Conservation (phyloP, 2,797 vertebrate genomes). For the Xenentodon cancila region DNA sequence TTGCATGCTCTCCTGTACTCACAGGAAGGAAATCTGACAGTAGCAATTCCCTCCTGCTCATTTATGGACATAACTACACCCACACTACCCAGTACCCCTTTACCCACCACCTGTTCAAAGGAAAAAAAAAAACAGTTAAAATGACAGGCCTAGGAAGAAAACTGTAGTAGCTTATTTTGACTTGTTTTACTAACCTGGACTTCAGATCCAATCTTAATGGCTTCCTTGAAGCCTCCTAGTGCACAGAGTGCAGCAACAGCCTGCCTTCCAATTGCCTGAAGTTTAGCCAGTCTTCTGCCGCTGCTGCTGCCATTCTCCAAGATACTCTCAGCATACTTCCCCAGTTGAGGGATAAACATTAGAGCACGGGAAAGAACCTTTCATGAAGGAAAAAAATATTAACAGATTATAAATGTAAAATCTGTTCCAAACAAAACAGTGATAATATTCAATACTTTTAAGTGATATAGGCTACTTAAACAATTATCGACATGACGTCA, state of each 20-base stretch:
- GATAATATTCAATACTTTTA: background rate
- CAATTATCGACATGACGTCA: background rate
- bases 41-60: slow-evolving; percentile 98
- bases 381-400: slow-evolving; percentile 15
- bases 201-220: slow-evolving; percentile 98
- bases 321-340: slow-evolving; percentile 97
- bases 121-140: background rate
- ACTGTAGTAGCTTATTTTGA: background rate
- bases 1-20: slow-evolving; percentile 94
- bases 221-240: slow-evolving; percentile 98
- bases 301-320: slow-evolving; percentile 96
- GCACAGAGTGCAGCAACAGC: slow-evolving; percentile 98
- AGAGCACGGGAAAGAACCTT: slow-evolving; percentile 94
- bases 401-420: too few relatives aligned
- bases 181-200: slow-evolving; percentile 88
- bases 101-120: slow-evolving; percentile 91
- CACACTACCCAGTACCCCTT: slow-evolving; percentile 93
- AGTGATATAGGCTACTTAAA: background rate
- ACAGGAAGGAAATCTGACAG: slow-evolving; percentile 93
- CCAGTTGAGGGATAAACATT: slow-evolving; percentile 98
- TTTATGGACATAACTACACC: slow-evolving; percentile 98
- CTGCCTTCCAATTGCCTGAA: slow-evolving; percentile 95
- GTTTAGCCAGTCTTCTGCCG: slow-evolving; percentile 92
- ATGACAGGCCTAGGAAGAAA: background rate
- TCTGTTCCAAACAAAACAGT: background rate